Percentiles rank a stretch among this genome's conserved stretches.
phyloP scores from a whole-genome alignment of 2,113 vertebrate genomes.

The Hippotragus niger region DNA sequence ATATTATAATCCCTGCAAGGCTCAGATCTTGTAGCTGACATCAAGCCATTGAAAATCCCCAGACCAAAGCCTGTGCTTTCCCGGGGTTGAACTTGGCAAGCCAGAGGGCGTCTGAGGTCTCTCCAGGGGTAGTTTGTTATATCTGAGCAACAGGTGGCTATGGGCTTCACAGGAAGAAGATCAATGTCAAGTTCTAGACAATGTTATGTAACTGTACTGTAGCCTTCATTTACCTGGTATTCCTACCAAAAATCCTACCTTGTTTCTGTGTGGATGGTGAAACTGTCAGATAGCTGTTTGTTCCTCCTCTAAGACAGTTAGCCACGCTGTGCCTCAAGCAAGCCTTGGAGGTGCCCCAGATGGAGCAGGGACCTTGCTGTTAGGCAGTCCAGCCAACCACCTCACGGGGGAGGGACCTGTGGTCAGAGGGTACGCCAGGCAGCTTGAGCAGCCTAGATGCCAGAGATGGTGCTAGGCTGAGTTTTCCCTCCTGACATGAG shows the following conservation, averaged over 20 bases:
- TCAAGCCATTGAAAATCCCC: not conserved
- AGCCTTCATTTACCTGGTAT: not conserved
- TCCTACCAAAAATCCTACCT: not conserved
- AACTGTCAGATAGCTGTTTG: not conserved
- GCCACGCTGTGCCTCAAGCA: not conserved
- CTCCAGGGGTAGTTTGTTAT: not conserved
- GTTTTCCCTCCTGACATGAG: not conserved
- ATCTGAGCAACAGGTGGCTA: constrained; percentile 8
- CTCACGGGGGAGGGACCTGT: not conserved
- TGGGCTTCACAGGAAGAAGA: not conserved
- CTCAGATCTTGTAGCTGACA: not conserved
- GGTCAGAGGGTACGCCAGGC: not conserved
- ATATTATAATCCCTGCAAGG: not conserved
- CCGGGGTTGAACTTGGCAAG: not conserved
- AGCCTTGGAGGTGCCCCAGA: not conserved
- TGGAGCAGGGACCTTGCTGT: not conserved
- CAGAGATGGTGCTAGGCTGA: not conserved
- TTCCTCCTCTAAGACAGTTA: not conserved
- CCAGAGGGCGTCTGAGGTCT: not conserved
- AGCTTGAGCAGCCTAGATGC: not conserved
- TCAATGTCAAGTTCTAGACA: constrained; percentile 19
- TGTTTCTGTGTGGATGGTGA: not conserved
- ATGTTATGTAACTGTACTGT: constrained; percentile 46
- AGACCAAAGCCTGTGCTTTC: not conserved
- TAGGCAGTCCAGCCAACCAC: not conserved